These are phyloP conservation scores for Paedocypris micromegethes DNA, from an alignment of 2,797 vertebrate genomes.

Conservation along the genomic window DNA sequence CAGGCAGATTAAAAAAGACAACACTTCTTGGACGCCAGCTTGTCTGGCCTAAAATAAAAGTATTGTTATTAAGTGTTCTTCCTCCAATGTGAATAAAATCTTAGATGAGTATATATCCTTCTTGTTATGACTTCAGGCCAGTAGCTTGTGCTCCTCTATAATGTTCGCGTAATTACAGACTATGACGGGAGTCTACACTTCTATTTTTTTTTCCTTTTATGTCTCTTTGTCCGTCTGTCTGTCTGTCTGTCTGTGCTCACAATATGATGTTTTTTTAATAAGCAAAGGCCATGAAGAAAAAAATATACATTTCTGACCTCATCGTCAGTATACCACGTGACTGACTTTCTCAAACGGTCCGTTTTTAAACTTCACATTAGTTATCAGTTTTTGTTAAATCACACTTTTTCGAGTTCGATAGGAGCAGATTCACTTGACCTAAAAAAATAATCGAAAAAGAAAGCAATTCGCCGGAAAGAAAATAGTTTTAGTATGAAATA, in stretches of 20 bases:
- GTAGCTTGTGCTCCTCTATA: constrained; percentile 64
- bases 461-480: no score
- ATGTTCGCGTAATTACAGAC: constrained; percentile 68
- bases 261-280: no score
- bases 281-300: no score
- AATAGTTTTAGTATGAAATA: no score
- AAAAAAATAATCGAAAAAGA: no score
- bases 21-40: constrained; percentile 63
- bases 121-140: constrained; percentile 62
- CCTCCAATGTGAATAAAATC: constrained; percentile 62
- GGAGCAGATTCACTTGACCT: no score
- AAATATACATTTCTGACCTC: no score
- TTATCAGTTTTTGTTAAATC: no score
- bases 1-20: constrained; percentile 33
- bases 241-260: background rate
- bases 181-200: constrained; percentile 17
- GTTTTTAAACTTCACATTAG: no score
- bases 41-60: constrained; percentile 63
- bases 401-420: no score
- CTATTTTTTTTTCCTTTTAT: constrained; percentile 10
- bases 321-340: no score
- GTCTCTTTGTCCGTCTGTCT: background rate
- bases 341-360: no score
- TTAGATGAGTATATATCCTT: constrained; percentile 57
- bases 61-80: constrained; percentile 68